Conservation (phyloP, 2,797 vertebrate genomes). For the Dicrostonyx torquatus region DNA sequence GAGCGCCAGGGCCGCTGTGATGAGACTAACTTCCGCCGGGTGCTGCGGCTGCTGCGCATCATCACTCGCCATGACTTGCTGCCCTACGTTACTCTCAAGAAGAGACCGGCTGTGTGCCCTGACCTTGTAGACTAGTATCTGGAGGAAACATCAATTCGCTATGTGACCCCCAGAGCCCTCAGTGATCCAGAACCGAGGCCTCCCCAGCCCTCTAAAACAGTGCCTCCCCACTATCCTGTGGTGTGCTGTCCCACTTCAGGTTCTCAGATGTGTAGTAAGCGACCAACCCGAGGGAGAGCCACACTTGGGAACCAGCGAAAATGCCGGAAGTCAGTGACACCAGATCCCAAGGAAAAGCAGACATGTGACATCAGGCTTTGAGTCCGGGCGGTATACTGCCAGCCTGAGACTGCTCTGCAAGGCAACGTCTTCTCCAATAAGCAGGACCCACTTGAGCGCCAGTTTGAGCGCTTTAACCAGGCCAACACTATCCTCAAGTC, state of each 20-base stretch:
- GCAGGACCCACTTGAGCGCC: conserved; percentile 96
- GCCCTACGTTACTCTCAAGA: conserved; percentile 95
- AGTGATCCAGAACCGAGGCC: conserved; percentile 79
- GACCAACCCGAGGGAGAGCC: conserved; percentile 88
- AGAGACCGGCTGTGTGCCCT: conserved; percentile 91
- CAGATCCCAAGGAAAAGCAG: conserved; percentile 96
- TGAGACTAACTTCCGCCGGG: conserved; percentile 96
- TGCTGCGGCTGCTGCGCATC: conserved; percentile 95
- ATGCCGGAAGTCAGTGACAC: conserved; percentile 92
- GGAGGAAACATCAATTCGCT: conserved; percentile 96
- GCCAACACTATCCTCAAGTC: conserved; percentile 99
- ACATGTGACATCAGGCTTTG: conserved; percentile 96
- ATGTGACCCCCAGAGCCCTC: conserved; percentile 92
- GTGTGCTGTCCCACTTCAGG: conserved; percentile 92
- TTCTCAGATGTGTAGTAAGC: conserved; percentile 90
- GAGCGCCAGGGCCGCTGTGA: conserved; percentile 97
- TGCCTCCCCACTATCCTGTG: conserved; percentile 90
- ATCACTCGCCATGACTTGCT: conserved; percentile 96
- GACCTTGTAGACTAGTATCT: conserved; percentile 97
- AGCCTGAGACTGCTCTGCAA: conserved; percentile 96
- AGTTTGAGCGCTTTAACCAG: conserved; percentile 98
- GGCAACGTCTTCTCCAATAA: conserved; percentile 99
- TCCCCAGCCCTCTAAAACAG: conserved; percentile 84
- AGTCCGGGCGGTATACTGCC: conserved; percentile 97
- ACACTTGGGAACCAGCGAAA: conserved; percentile 90